Evolutionary conservation across 2,888 invertebrate genomes (phyloP), one percentile per base, ranked within the genome.

Genomic region (Zygothrica quintamaculata): DNA sequence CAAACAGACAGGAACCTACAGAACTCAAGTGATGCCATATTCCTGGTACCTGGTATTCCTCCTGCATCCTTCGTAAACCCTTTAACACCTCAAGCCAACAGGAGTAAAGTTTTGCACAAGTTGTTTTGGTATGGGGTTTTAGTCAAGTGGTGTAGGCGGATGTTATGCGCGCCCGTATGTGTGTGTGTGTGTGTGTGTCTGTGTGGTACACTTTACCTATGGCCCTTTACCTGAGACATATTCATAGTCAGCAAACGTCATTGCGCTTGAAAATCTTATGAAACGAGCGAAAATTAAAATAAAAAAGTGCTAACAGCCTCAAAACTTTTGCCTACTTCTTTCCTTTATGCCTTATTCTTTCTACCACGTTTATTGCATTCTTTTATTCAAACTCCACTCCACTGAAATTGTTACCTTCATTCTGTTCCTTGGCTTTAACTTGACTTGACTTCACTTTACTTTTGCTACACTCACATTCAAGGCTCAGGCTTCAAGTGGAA

Each of bases 231-330:
- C 60, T 72, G 77, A 76, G 74, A 72, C 58, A 76, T 64, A 74
- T 75, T 72, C 61, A 51, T 60, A 48, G 50, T 40, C 40, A 42
- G 33, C 26, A 56, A 58, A 48, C 59, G 48, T 51, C 64, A 46
- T 50, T 57, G 65, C 50, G 40, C 31, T 16, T 39, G 60, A 36
- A 58, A 65, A 60, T 67, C 66, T 56, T 69, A 51, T 56, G 59
- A 57, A 66, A 70, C 60, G 69, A 51, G 61, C 51, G 56, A 74
- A 72, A 82, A 82, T 74, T 72, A 66, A 85, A 79, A 76, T 64
- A 61, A 66, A 73, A n/a, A 73, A 62, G 53, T 69, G 58, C 65
- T 55, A 67, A 70, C 64, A 66, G 61, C 64, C 52, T 57, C 53
- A 46, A 75, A 75, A 74, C 58, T 66, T n/a, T 65, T 74, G 57